Conservation (phyloP, 1,140 invertebrate genomes). For the Drosophila sp. region DNA sequence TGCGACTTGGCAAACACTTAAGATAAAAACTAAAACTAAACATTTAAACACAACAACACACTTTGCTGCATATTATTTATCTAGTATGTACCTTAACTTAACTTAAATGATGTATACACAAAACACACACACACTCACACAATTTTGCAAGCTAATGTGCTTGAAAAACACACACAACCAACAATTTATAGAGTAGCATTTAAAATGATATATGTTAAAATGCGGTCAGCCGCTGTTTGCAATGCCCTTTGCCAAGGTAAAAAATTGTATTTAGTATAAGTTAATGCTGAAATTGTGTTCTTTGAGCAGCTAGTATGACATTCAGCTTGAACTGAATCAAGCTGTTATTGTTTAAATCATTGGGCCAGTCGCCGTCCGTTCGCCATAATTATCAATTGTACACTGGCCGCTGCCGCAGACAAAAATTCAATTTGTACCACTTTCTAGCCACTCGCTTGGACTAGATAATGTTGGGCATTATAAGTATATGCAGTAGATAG, state of each 20-base stretch:
- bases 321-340: constrained; percentile 56
- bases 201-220: constrained; percentile 42
- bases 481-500: constrained; percentile 12
- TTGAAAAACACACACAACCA: constrained; percentile 61
- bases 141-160: constrained; percentile 55
- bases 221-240: constrained; percentile 26
- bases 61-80: constrained; percentile 78
- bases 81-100: constrained; percentile 76
- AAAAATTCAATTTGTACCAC: constrained; percentile 19
- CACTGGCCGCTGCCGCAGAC: constrained; percentile 20
- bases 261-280: constrained; percentile 33
- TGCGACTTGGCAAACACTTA: constrained; percentile 54
- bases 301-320: constrained; percentile 34
- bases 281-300: constrained; percentile 8
- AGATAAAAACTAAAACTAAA: constrained; percentile 38
- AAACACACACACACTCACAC: constrained; percentile 35
- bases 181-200: constrained; percentile 66
- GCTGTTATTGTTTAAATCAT: constrained; percentile 50
- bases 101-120: constrained; percentile 61
- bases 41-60: constrained; percentile 41
- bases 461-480: constrained; percentile 21
- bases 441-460: constrained; percentile 21
- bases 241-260: constrained; percentile 33
- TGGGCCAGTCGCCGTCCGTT: constrained; percentile 39
- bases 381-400: not conserved